Percentiles rank a stretch among this genome's conserved stretches.
Evolutionary conservation across 53 echinoderm and acorn worm genomes (phyloP).

Genomic region (Apostichopus leukothele): DNA sequence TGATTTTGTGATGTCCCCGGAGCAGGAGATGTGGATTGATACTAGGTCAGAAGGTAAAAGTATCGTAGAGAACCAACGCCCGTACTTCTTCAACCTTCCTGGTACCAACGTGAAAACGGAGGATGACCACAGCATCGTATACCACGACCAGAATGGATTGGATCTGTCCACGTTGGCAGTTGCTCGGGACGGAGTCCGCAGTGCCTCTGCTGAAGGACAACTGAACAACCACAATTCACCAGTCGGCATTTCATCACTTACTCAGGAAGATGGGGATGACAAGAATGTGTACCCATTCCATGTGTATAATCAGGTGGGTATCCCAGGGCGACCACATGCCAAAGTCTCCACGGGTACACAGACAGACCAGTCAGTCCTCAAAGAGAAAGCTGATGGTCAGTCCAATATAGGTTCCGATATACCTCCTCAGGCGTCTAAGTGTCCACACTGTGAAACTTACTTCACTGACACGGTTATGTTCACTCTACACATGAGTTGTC

Average conservation of each 20-base stretch:
- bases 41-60: slow-evolving; percentile 50
- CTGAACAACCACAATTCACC: slow-evolving; percentile 59
- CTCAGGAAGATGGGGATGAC: slow-evolving; percentile 56
- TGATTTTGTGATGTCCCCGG: slow-evolving; percentile 77
- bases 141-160: slow-evolving; percentile 54
- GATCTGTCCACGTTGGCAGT: slow-evolving; percentile 46
- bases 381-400: slow-evolving; percentile 56
- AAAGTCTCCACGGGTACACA: slow-evolving; percentile 44
- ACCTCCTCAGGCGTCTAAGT: slow-evolving; percentile 75
- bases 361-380: slow-evolving; percentile 26
- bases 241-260: slow-evolving; percentile 35
- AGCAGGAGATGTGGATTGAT: slow-evolving; percentile 77
- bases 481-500: slow-evolving; percentile 99
- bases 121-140: slow-evolving; percentile 4
- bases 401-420: slow-evolving; percentile 50
- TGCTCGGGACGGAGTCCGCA: slow-evolving; percentile 47
- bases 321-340: slow-evolving; percentile 32
- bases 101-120: slow-evolving; percentile 15
- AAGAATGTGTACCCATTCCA: slow-evolving; percentile 40
- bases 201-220: slow-evolving; percentile 50
- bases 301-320: slow-evolving; percentile 10
- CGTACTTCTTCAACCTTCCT: slow-evolving; percentile 46
- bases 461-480: slow-evolving; percentile 94
- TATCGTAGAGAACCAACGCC: slow-evolving; percentile 8
- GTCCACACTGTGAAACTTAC: slow-evolving; percentile 94